phyloP scores from a whole-genome alignment of 2,888 invertebrate genomes.

The Leptura quadrifasciata region DNA sequence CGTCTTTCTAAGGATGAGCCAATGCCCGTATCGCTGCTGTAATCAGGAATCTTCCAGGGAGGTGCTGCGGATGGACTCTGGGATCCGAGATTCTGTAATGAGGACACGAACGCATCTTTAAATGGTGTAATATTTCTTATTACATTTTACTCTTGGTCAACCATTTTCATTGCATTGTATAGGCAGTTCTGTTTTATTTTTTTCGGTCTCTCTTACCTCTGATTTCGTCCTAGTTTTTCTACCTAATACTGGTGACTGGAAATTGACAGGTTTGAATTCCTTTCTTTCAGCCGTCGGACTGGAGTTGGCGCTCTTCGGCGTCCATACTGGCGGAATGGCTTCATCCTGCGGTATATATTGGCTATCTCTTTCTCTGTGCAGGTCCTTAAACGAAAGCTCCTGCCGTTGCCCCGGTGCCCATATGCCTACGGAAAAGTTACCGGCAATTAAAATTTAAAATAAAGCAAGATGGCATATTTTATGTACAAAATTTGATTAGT shows the following conservation, averaged over 20 bases:
- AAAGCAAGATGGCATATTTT: not conserved
- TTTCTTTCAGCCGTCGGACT: slow-evolving; percentile 86
- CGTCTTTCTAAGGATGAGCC: slow-evolving; percentile 65
- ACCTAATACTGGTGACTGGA: slow-evolving; percentile 81
- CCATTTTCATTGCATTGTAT: too few relatives aligned
- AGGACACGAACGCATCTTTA: not conserved
- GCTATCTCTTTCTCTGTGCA: slow-evolving; percentile 55
- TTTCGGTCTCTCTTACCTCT: slow-evolving; percentile 61
- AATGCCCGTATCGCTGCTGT: slow-evolving; percentile 60
- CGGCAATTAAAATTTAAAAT: not conserved
- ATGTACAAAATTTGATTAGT: slow-evolving; percentile 4
- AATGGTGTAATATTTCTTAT: too few relatives aligned
- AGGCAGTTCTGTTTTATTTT: too few relatives aligned
- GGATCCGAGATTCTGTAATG: slow-evolving; percentile 52
- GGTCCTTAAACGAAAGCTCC: slow-evolving; percentile 55
- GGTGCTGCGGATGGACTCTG: slow-evolving; percentile 57
- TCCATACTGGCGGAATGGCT: slow-evolving; percentile 85
- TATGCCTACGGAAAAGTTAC: slow-evolving; percentile 69
- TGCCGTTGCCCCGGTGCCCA: slow-evolving; percentile 78
- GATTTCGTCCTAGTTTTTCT: slow-evolving; percentile 61
- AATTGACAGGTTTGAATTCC: slow-evolving; percentile 86
- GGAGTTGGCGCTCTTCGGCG: slow-evolving; percentile 82
- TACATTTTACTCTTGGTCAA: not conserved
- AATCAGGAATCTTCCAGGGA: slow-evolving; percentile 62
- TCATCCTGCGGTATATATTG: slow-evolving; percentile 68